Percentiles rank a stretch among this genome's conserved stretches.
Conservation (phyloP, 2,797 vertebrate genomes). For the Chromobotia macracanthus region DNA sequence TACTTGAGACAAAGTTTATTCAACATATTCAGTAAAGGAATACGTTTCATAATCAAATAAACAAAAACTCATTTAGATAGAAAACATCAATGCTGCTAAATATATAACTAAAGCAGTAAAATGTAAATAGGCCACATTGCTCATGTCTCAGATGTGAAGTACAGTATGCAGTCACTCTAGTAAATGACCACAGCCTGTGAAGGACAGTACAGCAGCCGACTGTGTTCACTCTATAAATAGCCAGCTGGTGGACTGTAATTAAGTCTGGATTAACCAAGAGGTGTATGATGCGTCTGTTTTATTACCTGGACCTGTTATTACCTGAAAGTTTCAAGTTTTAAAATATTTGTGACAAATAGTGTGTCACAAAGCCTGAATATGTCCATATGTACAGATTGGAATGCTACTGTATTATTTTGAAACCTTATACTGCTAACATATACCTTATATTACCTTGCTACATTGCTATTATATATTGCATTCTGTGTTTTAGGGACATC, state of each 20-base stretch:
- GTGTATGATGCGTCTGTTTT: slow-evolving; percentile 13
- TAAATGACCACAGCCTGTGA: slow-evolving; percentile 22
- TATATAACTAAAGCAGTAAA: slow-evolving; percentile 26
- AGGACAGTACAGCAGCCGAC: slow-evolving; percentile 31
- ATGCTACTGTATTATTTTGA: too few relatives aligned
- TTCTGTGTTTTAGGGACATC: not conserved
- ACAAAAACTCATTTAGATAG: too few relatives aligned
- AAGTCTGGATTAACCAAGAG: not conserved
- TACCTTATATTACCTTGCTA: too few relatives aligned
- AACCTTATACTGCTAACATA: too few relatives aligned
- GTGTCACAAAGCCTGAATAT: too few relatives aligned
- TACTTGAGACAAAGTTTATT: too few relatives aligned
- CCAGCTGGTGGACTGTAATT: slow-evolving; percentile 3
- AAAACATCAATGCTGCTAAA: not conserved
- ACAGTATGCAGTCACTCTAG: slow-evolving; percentile 2
- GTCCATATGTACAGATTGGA: too few relatives aligned
- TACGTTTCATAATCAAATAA: too few relatives aligned
- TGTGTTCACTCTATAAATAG: slow-evolving; percentile 20
- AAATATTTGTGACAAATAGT: too few relatives aligned
- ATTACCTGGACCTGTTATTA: not conserved
- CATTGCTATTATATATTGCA: not conserved
- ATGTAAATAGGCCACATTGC: slow-evolving; percentile 39
- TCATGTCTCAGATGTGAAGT: slow-evolving; percentile 41
- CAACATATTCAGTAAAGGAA: too few relatives aligned
- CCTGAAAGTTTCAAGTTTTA: too few relatives aligned